A percentile compares a stretch with the other conserved stretches of the same genome.
Evolutionary conservation across 2,797 vertebrate species (phyloP).

Genomic region (Poecilia picta): DNA sequence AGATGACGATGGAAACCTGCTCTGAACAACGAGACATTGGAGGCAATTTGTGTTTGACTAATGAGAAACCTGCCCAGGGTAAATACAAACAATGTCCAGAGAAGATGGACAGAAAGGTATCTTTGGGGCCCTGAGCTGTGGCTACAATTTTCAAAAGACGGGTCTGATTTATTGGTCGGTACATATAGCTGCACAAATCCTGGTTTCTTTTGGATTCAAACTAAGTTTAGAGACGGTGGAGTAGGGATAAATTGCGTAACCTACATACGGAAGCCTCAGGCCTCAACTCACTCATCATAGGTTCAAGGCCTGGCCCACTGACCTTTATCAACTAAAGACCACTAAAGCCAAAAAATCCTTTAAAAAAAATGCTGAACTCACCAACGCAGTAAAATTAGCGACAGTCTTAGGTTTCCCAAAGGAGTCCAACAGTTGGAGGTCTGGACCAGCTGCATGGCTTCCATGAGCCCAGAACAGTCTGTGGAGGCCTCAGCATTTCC

Average conservation of each 20-base stretch:
- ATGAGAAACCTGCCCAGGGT: neutral
- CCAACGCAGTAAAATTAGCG: conserved; percentile 16
- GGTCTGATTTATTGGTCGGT: neutral
- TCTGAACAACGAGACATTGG: neutral
- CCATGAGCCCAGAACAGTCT: conserved; percentile 52
- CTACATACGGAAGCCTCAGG: no score
- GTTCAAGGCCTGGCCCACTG: no score
- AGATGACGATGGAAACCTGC: neutral
- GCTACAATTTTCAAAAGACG: neutral
- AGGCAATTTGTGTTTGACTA: neutral
- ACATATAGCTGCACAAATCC: no score
- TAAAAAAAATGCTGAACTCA: neutral
- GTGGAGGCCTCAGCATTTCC: conserved; percentile 52
- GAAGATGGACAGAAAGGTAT: neutral
- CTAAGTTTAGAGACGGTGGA: no score
- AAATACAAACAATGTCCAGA: neutral
- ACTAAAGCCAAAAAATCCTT: no score
- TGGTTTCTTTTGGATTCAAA: neutral
- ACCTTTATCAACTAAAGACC: no score
- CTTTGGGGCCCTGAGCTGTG: neutral
- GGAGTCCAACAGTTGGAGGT: conserved; percentile 48
- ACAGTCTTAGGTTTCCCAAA: conserved; percentile 38
- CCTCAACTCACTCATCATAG: no score
- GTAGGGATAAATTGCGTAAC: no score
- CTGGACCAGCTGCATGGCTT: conserved; percentile 31